A percentile compares a stretch with the other conserved stretches of the same genome.
Conservation (phyloP, 1,140 invertebrate genomes). For the Globodera ellingtonae region DNA sequence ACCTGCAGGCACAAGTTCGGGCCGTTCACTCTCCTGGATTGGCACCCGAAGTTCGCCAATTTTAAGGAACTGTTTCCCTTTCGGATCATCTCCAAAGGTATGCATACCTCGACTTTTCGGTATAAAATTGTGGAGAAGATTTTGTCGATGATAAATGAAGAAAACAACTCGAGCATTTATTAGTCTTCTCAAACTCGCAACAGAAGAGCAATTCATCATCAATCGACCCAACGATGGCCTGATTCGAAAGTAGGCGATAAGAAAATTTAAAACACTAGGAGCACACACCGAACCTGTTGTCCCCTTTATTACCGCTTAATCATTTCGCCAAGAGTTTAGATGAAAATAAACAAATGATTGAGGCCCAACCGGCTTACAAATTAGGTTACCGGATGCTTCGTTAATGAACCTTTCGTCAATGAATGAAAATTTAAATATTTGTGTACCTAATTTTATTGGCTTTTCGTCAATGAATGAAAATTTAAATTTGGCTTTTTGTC, state of each 20-base stretch:
- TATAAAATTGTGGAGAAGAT: not conserved
- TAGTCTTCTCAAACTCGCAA: not conserved
- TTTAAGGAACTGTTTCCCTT: conserved; percentile 67
- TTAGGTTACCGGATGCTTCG: no score
- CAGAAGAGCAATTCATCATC: not conserved
- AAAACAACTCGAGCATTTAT: not conserved
- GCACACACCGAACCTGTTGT: no score
- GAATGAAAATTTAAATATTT: no score
- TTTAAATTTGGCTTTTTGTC: no score
- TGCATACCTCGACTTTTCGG: not conserved
- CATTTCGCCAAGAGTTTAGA: no score
- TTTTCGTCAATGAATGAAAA: no score
- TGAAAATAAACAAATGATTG: no score
- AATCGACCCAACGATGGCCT: not conserved
- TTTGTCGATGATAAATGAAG: not conserved
- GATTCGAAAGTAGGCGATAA: not conserved
- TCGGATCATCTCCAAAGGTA: not conserved
- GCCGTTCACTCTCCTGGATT: conserved; percentile 72
- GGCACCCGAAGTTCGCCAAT: conserved; percentile 78
- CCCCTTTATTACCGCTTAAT: no score
- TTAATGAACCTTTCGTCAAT: no score
- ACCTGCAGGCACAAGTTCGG: conserved; percentile 80
- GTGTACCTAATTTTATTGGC: no score
- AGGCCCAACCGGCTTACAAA: no score
- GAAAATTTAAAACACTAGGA: no score